A percentile compares a stretch with the other conserved stretches of the same genome.
phyloP scores from a whole-genome alignment of 2,797 vertebrate species.

The Discoglossus pictus region DNA sequence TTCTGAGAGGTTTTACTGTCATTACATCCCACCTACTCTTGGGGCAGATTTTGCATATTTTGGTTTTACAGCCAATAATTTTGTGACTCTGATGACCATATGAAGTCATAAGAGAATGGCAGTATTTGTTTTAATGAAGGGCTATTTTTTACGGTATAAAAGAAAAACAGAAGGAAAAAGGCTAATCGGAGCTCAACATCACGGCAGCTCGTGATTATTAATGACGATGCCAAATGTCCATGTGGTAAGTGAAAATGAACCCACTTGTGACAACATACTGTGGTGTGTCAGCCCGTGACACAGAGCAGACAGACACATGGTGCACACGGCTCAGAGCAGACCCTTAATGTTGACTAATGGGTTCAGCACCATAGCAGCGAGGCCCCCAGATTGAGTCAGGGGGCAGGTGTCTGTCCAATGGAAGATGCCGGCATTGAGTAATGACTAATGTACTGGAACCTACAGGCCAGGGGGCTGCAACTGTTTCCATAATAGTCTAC shows the following conservation, averaged over 20 bases:
- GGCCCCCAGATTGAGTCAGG: conserved; percentile 26
- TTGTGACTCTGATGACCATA: conserved; percentile 60
- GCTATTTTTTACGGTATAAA: conserved; percentile 62
- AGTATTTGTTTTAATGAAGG: conserved; percentile 67
- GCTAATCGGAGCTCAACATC: conserved; percentile 53
- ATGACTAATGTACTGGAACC: conserved; percentile 19
- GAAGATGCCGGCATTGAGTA: conserved; percentile 1
- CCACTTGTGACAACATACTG: conserved; percentile 43
- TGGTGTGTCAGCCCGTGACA: conserved; percentile 40
- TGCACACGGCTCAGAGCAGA: conserved; percentile 12
- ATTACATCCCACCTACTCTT: no score
- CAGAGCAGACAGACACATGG: conserved; percentile 39
- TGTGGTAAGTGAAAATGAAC: conserved; percentile 56
- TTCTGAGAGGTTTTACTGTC: no score
- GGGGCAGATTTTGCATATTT: no score
- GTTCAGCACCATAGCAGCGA: conserved; percentile 31
- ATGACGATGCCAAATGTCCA: conserved; percentile 54
- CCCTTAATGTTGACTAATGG: conserved; percentile 19
- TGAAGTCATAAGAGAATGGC: conserved; percentile 65
- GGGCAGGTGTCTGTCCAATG: conserved; percentile 39
- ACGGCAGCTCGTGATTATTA: conserved; percentile 50
- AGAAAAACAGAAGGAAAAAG: conserved; percentile 59
- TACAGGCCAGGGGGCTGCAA: no score
- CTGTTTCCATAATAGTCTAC: no score
- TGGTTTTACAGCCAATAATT: conserved; percentile 61